Evolutionary conservation across 37 sponge, comb jelly and placozoan species (phyloP).

Genomic region (Aphrocallistes beatrix): DNA sequence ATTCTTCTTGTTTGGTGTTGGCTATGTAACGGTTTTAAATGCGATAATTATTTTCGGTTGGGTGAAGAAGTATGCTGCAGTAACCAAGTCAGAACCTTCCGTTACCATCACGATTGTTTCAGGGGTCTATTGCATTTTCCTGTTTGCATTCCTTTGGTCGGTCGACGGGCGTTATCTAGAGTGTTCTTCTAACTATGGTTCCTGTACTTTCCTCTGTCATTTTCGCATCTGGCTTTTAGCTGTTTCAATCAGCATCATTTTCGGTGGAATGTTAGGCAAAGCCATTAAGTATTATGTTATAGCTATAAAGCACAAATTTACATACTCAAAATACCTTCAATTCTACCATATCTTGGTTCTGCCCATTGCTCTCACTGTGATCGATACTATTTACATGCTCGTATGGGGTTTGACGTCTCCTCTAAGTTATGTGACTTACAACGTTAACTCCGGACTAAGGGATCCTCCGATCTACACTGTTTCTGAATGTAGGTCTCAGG

Average conservation of each 20-base stretch:
- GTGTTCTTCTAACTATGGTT: background rate
- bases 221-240: background rate
- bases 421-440: background rate
- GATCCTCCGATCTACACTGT: background rate
- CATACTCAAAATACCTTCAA: background rate
- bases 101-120: background rate
- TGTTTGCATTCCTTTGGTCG: background rate
- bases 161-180: background rate
- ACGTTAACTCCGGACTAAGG: background rate
- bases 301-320: background rate
- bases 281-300: constrained; percentile 1
- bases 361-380: background rate
- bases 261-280: background rate
- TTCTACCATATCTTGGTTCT: background rate
- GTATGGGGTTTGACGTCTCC: background rate
- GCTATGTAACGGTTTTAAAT: background rate
- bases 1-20: background rate
- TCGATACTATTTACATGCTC: background rate
- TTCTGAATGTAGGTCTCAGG: background rate
- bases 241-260: background rate
- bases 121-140: background rate
- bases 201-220: background rate
- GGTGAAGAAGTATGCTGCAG: constrained; percentile 9
- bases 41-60: background rate
- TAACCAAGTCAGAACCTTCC: background rate